Base-by-base conservation (phyloP, 2,888 invertebrate species). In the Cyclophora punctaria region DNA sequence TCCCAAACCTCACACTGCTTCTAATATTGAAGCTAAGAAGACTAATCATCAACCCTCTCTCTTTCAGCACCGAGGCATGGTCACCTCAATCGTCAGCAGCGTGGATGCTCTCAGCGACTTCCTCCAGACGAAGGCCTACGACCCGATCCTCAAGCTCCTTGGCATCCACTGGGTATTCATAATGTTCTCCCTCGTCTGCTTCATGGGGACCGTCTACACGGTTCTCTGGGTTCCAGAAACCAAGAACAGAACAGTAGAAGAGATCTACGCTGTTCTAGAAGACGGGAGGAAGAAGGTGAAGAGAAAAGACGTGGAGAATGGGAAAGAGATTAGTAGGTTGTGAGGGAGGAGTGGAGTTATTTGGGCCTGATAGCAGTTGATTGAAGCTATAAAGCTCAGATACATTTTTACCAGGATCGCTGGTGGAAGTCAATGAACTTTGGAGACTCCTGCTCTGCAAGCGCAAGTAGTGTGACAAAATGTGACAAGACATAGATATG, bases 91-190 rank as follows among this genome's bases (percentile, higher is more conserved):
- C 56, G 82, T 86, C 2, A 87, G 85, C 64, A 80, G 80, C 40
- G 68, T 80, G 2, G 83, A 81, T 48, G 85, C 87, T 0, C 74
- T 83, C 48, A 87, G 86, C 52, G 88, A 88, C 69, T 87, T 88
- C 68, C 66, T 86, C 1, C 88, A 88, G 58, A 83, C 84, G 1
- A 88, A 88, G 51, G 84, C 84, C 0, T 88, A 87, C 63, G 86
- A 87, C 56, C 87, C 87, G 0, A 71, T 88, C 0, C 73, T 83
- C 3, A 87, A 87, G 59, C 71, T 85, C 1, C 67, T 88, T 0
- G 88, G 88, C 3, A 87, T 87, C 53, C 87, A 87, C 53, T 88
- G 87, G 87, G 87, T 87, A 5, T 87, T 88, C 72, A 83, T 86
- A 34, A 71, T 86, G 61, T 88, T 87, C 67, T 85, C 87, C 0